Conservation (phyloP, 2,113 vertebrate genomes). For the Perca schrenkii region DNA sequence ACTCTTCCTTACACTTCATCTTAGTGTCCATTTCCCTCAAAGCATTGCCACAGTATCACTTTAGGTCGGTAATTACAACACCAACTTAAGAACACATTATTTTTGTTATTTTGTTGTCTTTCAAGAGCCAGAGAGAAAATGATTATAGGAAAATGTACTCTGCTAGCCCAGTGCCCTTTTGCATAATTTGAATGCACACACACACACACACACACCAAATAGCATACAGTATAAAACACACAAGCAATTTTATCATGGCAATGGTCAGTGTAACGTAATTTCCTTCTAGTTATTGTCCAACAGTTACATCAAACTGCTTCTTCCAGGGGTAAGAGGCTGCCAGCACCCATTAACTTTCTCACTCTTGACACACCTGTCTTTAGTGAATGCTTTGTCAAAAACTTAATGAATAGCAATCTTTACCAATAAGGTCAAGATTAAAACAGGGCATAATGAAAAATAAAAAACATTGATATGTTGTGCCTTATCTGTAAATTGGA, state of each 20-base stretch:
- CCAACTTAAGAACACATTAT: not conserved
- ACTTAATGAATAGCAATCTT: slow-evolving; percentile 16
- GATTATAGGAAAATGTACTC: not conserved
- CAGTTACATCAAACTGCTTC: slow-evolving; percentile 19
- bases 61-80: not conserved
- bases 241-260: slow-evolving; percentile 19
- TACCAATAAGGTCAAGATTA: slow-evolving; percentile 23
- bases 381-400: slow-evolving; percentile 47
- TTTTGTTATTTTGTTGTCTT: not conserved
- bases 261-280: slow-evolving; percentile 10
- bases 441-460: not conserved
- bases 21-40: slow-evolving; percentile 1
- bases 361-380: slow-evolving; percentile 40
- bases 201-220: slow-evolving; percentile 42
- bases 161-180: slow-evolving; percentile 1
- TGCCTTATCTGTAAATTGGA: slow-evolving; percentile 1
- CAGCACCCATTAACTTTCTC: slow-evolving; percentile 37
- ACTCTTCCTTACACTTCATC: not conserved
- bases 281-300: slow-evolving; percentile 15
- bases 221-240: slow-evolving; percentile 33
- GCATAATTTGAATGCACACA: slow-evolving; percentile 29
- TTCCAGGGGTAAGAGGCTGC: slow-evolving; percentile 33
- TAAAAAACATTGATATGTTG: not conserved
- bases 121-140: not conserved
- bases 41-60: not conserved